Evolutionary conservation across 2,797 vertebrate genomes (phyloP).

Genomic region (Trachurus trachurus): DNA sequence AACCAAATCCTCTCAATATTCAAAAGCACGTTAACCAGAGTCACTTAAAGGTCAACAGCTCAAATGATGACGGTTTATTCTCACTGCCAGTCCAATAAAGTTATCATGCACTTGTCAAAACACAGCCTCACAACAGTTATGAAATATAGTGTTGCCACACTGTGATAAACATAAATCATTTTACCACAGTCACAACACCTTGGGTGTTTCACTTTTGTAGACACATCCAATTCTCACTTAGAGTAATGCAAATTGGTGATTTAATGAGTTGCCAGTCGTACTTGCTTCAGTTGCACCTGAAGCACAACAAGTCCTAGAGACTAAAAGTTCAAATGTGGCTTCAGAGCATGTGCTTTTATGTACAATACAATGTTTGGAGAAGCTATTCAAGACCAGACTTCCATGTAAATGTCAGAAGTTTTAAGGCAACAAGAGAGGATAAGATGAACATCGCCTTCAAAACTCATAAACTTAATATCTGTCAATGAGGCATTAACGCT

Average conservation of each 20-base stretch:
- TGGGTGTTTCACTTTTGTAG: conserved; percentile 2
- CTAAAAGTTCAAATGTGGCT: neutral
- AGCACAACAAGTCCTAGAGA: neutral
- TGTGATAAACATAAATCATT: conserved; percentile 24
- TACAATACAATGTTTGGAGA: neutral
- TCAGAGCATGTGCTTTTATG: neutral
- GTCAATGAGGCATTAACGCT: conserved; percentile 6
- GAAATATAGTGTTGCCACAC: conserved; percentile 32
- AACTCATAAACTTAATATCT: neutral
- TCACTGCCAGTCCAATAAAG: conserved; percentile 15
- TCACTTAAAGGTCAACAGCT: conserved; percentile 3
- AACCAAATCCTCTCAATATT: conserved; percentile 13
- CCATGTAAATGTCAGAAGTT: neutral
- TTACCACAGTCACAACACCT: conserved; percentile 19
- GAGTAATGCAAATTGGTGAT: neutral
- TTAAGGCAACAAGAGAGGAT: conserved; percentile 7
- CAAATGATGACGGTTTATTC: conserved; percentile 19
- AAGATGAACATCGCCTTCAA: neutral
- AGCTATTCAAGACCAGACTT: conserved; percentile 5
- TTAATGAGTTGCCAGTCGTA: neutral
- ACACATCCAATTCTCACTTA: neutral
- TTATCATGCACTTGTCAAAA: conserved; percentile 30
- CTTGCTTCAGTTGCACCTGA: neutral
- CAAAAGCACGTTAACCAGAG: conserved; percentile 10
- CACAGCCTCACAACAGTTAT: conserved; percentile 19